These are phyloP conservation scores for Pararge aegeria DNA, from an alignment of 1,140 invertebrate species.

Conservation along the genomic window DNA sequence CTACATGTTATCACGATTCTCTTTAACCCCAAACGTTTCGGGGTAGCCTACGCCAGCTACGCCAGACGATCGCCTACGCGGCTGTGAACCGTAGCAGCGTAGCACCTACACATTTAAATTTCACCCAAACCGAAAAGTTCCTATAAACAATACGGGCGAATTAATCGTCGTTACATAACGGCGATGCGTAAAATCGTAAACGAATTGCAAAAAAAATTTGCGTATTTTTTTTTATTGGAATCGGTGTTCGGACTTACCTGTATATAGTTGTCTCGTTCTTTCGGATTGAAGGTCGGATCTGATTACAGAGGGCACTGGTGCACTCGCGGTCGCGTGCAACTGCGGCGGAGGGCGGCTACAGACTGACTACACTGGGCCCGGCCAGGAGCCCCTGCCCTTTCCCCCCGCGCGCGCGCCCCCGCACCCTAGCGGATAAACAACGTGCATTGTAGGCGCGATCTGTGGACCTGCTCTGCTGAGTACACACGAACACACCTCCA, in stretches of 20 bases:
- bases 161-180: conserved; percentile 22
- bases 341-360: conserved; percentile 57
- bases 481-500: conserved; percentile 46
- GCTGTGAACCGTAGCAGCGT: conserved; percentile 38
- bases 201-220: conserved; percentile 22
- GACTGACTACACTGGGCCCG: conserved; percentile 67
- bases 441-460: conserved; percentile 75
- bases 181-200: conserved; percentile 4
- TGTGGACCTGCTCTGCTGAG: conserved; percentile 52
- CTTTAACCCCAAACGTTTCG: not conserved
- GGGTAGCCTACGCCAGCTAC: conserved; percentile 12
- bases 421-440: conserved; percentile 74
- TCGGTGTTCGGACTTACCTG: conserved; percentile 61
- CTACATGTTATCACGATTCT: not conserved
- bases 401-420: conserved; percentile 42
- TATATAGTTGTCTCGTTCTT: conserved; percentile 74
- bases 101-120: conserved; percentile 18
- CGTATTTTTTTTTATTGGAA: conserved; percentile 34
- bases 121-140: conserved; percentile 3
- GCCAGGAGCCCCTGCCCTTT: conserved; percentile 63
- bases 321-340: conserved; percentile 59
- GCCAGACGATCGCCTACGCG: conserved; percentile 28
- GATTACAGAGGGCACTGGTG: conserved; percentile 49
- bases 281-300: conserved; percentile 72
- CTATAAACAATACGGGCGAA: conserved; percentile 14